phyloP scores from a whole-genome alignment of 2,888 invertebrate species.

The Watsonalla binaria region DNA sequence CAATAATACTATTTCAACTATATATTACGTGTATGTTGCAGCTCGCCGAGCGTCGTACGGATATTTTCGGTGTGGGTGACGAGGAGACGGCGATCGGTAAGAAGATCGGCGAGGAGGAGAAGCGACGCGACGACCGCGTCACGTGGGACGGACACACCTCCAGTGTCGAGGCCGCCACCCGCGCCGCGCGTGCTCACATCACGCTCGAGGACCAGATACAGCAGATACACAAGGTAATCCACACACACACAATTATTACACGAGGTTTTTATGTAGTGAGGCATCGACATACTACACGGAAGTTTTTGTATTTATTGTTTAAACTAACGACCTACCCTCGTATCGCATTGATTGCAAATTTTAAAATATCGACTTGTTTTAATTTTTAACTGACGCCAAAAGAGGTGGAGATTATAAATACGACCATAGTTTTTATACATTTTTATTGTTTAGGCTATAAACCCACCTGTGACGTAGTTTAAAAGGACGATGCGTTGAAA shows the following conservation, averaged over 20 bases:
- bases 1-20: no score
- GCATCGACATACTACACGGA: no score
- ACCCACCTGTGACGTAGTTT: no score
- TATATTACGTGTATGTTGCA: conserved; percentile 10
- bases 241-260: not conserved
- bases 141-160: conserved; percentile 99
- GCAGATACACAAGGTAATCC: conserved; percentile 96
- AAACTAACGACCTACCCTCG: no score
- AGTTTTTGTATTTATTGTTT: no score
- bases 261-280: not conserved
- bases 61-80: conserved; percentile 99
- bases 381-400: no score
- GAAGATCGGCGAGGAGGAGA: conserved; percentile 95
- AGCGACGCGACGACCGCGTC: conserved; percentile 92
- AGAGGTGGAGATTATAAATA: no score
- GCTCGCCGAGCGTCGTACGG: conserved; percentile 98
- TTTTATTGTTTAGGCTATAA: no score
- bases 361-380: no score
- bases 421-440: no score
- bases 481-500: no score
- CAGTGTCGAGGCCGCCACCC: conserved; percentile 96
- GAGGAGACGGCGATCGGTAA: conserved; percentile 99
- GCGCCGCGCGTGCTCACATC: conserved; percentile 96
- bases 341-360: no score
- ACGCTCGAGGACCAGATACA: conserved; percentile 98